Conservation (phyloP, 1,140 invertebrate species). For the Sitodiplosis mosellana region DNA sequence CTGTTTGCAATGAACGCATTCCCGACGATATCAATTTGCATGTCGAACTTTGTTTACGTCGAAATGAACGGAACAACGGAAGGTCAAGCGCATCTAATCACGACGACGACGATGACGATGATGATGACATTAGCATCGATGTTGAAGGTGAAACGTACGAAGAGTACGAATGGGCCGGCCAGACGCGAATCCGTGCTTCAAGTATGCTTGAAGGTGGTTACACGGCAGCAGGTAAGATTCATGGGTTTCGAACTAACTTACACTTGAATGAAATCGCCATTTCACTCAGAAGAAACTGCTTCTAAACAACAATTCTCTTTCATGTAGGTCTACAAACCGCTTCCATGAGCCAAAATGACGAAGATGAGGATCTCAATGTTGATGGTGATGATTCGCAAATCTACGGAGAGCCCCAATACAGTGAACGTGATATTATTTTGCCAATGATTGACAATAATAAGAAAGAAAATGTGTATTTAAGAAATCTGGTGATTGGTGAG, state of each 20-base stretch:
- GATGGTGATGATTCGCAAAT: slow-evolving; percentile 53
- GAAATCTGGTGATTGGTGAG: slow-evolving; percentile 32
- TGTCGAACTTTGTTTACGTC: slow-evolving; percentile 51
- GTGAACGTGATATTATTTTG: slow-evolving; percentile 48
- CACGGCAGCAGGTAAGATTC: slow-evolving; percentile 28
- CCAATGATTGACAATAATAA: slow-evolving; percentile 30
- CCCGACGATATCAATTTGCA: slow-evolving; percentile 47
- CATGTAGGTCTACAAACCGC: not conserved
- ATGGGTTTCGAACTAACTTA: no score
- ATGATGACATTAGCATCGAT: slow-evolving; percentile 49
- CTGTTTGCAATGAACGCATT: slow-evolving; percentile 51
- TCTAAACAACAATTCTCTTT: no score
- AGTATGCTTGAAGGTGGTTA: slow-evolving; percentile 51
- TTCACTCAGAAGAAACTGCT: not conserved
- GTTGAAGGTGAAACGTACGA: slow-evolving; percentile 46
- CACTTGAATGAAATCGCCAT: not conserved
- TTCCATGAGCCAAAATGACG: slow-evolving; percentile 26
- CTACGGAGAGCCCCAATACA: slow-evolving; percentile 72
- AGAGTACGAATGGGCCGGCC: slow-evolving; percentile 69
- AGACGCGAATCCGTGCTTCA: slow-evolving; percentile 49
- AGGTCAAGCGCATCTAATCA: slow-evolving; percentile 9
- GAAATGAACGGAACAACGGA: slow-evolving; percentile 2
- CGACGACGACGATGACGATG: slow-evolving; percentile 29
- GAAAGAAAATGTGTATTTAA: slow-evolving; percentile 14
- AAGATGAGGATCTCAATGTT: slow-evolving; percentile 63